Evolutionary conservation across 2,888 invertebrate species (phyloP), one percentile per base, ranked within the genome.

Genomic region (Thymelicus lineola): DNA sequence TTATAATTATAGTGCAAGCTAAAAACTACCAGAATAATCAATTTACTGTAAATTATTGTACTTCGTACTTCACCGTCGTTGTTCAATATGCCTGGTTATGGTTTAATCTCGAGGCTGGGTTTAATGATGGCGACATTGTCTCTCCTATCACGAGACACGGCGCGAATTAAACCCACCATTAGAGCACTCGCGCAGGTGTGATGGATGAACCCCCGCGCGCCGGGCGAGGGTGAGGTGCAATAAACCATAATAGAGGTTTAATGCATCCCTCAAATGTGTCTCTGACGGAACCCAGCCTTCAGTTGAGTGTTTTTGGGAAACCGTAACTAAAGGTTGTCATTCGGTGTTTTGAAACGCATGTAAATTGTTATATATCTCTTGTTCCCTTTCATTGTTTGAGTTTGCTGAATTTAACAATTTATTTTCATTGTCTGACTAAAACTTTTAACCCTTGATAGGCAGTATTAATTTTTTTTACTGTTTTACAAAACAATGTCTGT

Each of bases 221-320:
- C 28, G 28, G 4, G 55, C 55, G 12, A 1, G 17, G 0, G 20
- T 28, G 50, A 9, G 20, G 10, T 20, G 53, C 53, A 57, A 57
- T 57, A 57, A 36, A 57, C 35, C 36, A 36, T 35, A 57, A 36
- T 57, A 57, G 7, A 36, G 57, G 57, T 36, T 35, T 57, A 36
- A 57, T 57, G 57, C 36, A 15, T 35, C 9, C 57, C 14, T 20
- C 7, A 42, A 42, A 57, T 36, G 35, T 36, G 57, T n/a, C 36
- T n/a, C 36, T n/a, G 35, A 57, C 57, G 7, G 36, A 6, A 7
- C 5, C 28, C 28, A 5, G 28, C 28, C 28, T 28, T 28, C 28
- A 1, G 28, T 28, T 28, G 28, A 55, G 4, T 35, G 28, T 4
- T 57, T 57, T 36, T 36, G 7, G 6, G 14, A 57, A 57, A 55